Conservation (phyloP, 2,888 invertebrate genomes). For the Diaphora mendica region DNA sequence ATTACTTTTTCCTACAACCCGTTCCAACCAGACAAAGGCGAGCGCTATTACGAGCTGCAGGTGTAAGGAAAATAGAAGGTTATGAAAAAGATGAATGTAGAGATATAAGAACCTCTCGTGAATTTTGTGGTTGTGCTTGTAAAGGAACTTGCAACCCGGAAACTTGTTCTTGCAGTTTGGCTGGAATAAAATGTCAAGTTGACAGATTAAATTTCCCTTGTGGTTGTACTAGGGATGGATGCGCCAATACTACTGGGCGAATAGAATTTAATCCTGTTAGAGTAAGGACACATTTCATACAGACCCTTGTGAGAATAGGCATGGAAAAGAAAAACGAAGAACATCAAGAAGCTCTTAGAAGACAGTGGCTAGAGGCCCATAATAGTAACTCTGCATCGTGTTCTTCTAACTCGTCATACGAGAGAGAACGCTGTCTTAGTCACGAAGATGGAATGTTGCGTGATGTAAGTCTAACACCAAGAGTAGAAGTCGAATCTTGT, state of each 20-base stretch:
- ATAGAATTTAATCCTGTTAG: slow-evolving; percentile 98
- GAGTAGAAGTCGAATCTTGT: slow-evolving; percentile 88
- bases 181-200: slow-evolving; percentile 99
- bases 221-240: slow-evolving; percentile 97
- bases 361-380: slow-evolving; percentile 81
- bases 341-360: slow-evolving; percentile 77
- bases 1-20: slow-evolving; percentile 96
- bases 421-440: slow-evolving; percentile 72
- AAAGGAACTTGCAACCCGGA: slow-evolving; percentile 98
- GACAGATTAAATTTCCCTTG: slow-evolving; percentile 98
- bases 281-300: slow-evolving; percentile 98
- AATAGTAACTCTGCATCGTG: slow-evolving; percentile 69
- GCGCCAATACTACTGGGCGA: slow-evolving; percentile 96
- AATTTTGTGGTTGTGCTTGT: slow-evolving; percentile 97
- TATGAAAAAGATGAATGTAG: slow-evolving; percentile 97
- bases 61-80: slow-evolving; percentile 97
- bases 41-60: slow-evolving; percentile 95
- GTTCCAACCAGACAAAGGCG: slow-evolving; percentile 96
- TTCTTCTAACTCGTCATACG: slow-evolving; percentile 70
- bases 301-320: slow-evolving; percentile 97
- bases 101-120: slow-evolving; percentile 95
- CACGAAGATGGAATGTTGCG: slow-evolving; percentile 80
- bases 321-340: slow-evolving; percentile 94
- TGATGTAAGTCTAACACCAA: slow-evolving; percentile 84
- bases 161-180: slow-evolving; percentile 97